These are phyloP conservation scores for Syrrhaptes paradoxus DNA, from an alignment of 2,113 vertebrate genomes.

Conservation along the genomic window DNA sequence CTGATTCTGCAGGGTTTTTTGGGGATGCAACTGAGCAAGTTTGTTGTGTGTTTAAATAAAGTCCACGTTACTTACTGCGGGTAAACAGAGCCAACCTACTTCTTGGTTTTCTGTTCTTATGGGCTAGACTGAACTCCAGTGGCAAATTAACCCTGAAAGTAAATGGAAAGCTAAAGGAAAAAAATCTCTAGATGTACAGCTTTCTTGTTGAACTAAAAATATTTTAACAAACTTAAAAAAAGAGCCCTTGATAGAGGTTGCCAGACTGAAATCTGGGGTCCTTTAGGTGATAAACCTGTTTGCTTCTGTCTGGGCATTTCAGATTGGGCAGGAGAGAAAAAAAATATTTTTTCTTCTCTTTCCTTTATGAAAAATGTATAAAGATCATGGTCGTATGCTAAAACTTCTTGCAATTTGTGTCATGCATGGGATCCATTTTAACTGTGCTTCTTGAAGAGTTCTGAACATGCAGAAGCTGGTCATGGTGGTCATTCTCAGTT, in stretches of 20 bases:
- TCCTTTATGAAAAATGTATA: neutral
- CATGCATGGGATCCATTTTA: neutral
- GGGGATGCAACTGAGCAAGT: neutral
- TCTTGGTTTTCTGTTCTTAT: neutral
- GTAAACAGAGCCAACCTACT: neutral
- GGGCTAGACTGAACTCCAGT: neutral
- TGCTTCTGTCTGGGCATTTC: neutral
- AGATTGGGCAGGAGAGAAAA: too few relatives aligned
- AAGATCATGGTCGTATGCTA: neutral
- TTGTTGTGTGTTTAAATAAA: neutral
- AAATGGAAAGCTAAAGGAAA: neutral
- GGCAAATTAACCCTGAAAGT: neutral
- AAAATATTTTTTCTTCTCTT: neutral
- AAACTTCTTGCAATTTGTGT: neutral
- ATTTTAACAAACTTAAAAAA: neutral
- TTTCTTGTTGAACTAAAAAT: neutral
- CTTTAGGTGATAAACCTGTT: neutral
- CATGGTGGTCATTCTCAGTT: neutral
- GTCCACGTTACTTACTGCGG: accelerated
- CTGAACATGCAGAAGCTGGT: neutral
- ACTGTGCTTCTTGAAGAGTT: neutral
- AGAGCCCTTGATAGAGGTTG: neutral
- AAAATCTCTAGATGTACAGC: neutral
- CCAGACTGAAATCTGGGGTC: neutral
- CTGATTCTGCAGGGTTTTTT: neutral